Percentiles rank a stretch among this genome's conserved stretches.
Conservation (phyloP, 1,140 invertebrate genomes). For the Teleopsis dalmanni region DNA sequence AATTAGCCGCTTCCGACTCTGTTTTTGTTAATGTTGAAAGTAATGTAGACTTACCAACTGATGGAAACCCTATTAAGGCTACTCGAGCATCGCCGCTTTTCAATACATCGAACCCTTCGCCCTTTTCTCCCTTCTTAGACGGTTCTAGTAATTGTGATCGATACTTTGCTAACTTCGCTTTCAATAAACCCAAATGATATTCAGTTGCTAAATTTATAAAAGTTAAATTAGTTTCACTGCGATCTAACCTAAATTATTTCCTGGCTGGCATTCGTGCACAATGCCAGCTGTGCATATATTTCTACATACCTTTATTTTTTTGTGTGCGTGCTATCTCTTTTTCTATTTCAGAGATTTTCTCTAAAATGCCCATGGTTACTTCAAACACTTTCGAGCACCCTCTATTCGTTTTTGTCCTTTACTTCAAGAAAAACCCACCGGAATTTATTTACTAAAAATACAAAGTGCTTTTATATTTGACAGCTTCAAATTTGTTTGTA, state of each 20-base stretch:
- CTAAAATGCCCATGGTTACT: constrained; percentile 83
- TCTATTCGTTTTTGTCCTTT: no score
- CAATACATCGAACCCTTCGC: constrained; percentile 99
- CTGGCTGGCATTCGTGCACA: no score
- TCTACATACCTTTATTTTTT: constrained; percentile 91
- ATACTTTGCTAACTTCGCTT: constrained; percentile 98
- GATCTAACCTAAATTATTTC: no score
- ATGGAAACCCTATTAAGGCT: constrained; percentile 95
- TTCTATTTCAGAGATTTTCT: constrained; percentile 97
- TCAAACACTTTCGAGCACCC: not conserved
- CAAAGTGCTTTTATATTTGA: no score
- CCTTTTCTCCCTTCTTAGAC: constrained; percentile 90
- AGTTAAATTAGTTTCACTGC: not conserved
- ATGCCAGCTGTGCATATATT: constrained; percentile 21
- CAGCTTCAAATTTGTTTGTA: no score
- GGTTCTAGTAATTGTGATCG: constrained; percentile 92
- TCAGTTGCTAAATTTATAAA: constrained; percentile 77
- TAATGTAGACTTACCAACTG: constrained; percentile 93
- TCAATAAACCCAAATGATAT: constrained; percentile 95
- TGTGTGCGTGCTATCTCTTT: constrained; percentile 96
- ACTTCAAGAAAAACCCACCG: no score
- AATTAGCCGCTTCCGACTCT: constrained; percentile 83
- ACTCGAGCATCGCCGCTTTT: constrained; percentile 99
- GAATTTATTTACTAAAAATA: no score
- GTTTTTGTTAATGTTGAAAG: constrained; percentile 89